Conservation (phyloP, 2,888 invertebrate species). For the Coelopa pilipes region DNA sequence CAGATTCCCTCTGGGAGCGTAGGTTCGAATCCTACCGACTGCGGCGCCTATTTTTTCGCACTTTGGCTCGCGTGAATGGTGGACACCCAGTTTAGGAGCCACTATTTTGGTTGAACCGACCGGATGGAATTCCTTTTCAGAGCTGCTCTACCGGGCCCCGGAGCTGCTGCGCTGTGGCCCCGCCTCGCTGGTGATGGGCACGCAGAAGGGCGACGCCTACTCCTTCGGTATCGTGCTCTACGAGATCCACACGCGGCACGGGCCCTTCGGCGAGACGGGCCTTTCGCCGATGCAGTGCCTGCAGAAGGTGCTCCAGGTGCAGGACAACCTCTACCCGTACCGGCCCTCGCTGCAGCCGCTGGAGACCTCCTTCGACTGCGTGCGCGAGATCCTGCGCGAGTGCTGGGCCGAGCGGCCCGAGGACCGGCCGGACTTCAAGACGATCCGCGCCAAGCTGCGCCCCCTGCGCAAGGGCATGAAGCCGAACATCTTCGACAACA, state of each 20-base stretch:
- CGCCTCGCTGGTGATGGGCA: constrained; percentile 68
- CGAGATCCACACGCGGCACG: constrained; percentile 86
- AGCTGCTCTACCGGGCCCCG: constrained; percentile 82
- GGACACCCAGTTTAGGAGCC: too few relatives aligned
- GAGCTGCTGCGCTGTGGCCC: constrained; percentile 75
- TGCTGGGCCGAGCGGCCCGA: constrained; percentile 88
- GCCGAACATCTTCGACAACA: constrained; percentile 96
- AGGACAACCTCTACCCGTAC: constrained; percentile 60
- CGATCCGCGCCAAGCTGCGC: constrained; percentile 80
- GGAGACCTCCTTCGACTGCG: constrained; percentile 86
- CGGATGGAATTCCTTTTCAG: constrained; percentile 66
- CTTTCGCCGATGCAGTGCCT: constrained; percentile 74
- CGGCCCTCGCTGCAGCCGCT: constrained; percentile 80
- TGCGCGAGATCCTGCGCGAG: constrained; percentile 84
- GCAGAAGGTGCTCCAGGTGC: constrained; percentile 63
- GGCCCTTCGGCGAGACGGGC: constrained; percentile 82
- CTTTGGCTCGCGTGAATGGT: too few relatives aligned
- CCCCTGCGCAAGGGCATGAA: constrained; percentile 92
- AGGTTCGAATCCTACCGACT: constrained; percentile 64
- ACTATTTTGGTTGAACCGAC: too few relatives aligned
- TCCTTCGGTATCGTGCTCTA: constrained; percentile 90
- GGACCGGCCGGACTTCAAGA: constrained; percentile 85
- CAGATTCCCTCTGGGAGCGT: constrained; percentile 65
- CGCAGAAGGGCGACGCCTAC: constrained; percentile 84
- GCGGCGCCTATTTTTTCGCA: constrained; percentile 37